phyloP scores from a whole-genome alignment of 2,113 vertebrate species.

The Daphoenositta chrysoptera region DNA sequence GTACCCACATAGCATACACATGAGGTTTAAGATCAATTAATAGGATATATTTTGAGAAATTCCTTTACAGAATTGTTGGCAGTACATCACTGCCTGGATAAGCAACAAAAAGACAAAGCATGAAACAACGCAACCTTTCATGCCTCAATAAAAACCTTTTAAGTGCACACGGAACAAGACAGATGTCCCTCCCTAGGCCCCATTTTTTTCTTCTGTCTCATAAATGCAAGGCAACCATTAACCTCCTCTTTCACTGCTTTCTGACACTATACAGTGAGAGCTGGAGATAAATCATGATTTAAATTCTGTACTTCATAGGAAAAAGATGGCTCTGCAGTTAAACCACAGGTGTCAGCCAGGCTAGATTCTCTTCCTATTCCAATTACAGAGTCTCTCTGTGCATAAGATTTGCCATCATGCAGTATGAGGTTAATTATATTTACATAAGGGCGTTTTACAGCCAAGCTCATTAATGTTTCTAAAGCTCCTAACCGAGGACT shows the following conservation, averaged over 20 bases:
- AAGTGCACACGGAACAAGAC: constrained; percentile 28
- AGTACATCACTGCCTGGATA: neutral
- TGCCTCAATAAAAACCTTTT: constrained; percentile 27
- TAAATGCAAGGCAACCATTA: constrained; percentile 27
- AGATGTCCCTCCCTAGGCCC: constrained; percentile 6
- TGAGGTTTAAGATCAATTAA: neutral
- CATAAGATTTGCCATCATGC: neutral
- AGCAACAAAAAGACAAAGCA: constrained; percentile 42
- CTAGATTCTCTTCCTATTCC: neutral
- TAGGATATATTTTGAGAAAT: constrained; percentile 6
- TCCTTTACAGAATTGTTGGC: constrained; percentile 31
- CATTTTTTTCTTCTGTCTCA: constrained; percentile 16
- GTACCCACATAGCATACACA: neutral
- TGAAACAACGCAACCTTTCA: constrained; percentile 6
- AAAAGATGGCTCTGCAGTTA: neutral
- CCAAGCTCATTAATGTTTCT: neutral
- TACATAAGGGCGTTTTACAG: neutral
- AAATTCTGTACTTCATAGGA: neutral
- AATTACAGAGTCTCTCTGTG: neutral
- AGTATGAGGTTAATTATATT: constrained; percentile 7
- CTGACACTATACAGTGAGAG: neutral
- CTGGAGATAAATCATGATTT: neutral
- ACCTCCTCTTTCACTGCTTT: neutral
- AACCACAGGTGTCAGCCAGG: neutral
- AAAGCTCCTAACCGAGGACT: neutral